Base-by-base conservation (phyloP, 2,888 invertebrate species). In the Eledone cirrhosa region DNA sequence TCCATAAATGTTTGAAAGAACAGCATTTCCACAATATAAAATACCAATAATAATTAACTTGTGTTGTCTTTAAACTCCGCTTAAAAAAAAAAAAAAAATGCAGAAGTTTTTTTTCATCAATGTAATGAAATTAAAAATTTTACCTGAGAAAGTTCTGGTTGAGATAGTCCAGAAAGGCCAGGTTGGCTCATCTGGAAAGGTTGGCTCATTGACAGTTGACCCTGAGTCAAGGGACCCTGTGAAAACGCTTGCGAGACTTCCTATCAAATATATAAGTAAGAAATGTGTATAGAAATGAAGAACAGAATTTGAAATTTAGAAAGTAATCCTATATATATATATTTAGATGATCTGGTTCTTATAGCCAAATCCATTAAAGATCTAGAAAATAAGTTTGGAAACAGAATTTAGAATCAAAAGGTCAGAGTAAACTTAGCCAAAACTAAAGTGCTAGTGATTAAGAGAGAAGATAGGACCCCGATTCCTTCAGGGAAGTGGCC, bases 81-180 rank as follows among this genome's bases (percentile, higher is more conserved):
- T 16, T 63, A 2, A 27, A 24, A 19, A 11, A 63, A 63, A 4
- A 16, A 24, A 53, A n/a, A 13, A 16, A 13, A 13, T n/a, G 2
- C 63, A 2, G 16, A 19, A 63, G 27, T 19, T 53, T 63, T 1
- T n/a, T 22, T 24, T 63, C n/a, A 22, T 22, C 27, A 63, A 24
- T 24, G 22, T 19, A 19, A 16, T 24, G 63, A 27, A 63, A 63
- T 11, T 24, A 22, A 63, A 63, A 27, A 19, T 27, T 27, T 75
- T 78, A 90, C 91, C 89, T 91, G 91, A 77, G 91, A 91, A 47
- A 91, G 87, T 91, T 95, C 95, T 11, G 94, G 93, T 88, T 95
- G 95, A 22, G 94, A 94, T 75, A 94, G 89, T 93, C 94, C 67
- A 77, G 89, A 87, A 47, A 89, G 85, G 31, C 89, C 90, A 7